These are phyloP conservation scores for Nemurella pictetii DNA, from an alignment of 2,888 invertebrate genomes.

Conservation along the genomic window DNA sequence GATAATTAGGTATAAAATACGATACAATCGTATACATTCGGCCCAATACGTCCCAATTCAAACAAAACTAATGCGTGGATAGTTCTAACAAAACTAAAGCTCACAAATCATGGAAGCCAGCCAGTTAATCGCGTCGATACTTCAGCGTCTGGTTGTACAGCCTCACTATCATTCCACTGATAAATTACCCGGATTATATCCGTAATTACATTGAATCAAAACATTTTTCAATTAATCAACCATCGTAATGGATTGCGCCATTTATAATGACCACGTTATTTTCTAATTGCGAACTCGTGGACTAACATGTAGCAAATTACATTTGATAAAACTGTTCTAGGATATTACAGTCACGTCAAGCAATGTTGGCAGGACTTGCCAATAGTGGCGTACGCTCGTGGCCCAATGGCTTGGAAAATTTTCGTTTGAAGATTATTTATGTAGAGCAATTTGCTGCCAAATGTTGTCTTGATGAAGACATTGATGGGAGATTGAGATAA, in stretches of 20 bases:
- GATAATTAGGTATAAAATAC: background rate
- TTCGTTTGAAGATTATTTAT: too few species aligned
- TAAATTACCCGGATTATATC: background rate
- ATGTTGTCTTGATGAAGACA: background rate
- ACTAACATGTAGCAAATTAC: background rate
- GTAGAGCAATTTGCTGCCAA: background rate
- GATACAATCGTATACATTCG: background rate
- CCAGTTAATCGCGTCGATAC: background rate
- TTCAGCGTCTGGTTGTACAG: background rate
- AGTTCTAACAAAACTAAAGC: too few species aligned
- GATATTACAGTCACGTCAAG: background rate
- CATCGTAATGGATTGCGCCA: background rate
- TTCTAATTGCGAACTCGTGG: background rate
- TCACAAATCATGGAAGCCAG: background rate
- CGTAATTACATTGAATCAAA: background rate
- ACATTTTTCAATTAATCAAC: background rate
- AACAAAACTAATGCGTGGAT: too few species aligned
- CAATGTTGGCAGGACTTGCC: background rate
- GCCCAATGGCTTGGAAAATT: background rate
- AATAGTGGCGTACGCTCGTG: background rate
- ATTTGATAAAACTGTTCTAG: background rate
- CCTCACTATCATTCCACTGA: background rate
- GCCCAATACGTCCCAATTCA: too few species aligned
- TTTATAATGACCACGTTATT: background rate
- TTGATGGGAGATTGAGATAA: background rate